phyloP scores from a whole-genome alignment of 2,797 vertebrate genomes.

The Forpus xanthops region DNA sequence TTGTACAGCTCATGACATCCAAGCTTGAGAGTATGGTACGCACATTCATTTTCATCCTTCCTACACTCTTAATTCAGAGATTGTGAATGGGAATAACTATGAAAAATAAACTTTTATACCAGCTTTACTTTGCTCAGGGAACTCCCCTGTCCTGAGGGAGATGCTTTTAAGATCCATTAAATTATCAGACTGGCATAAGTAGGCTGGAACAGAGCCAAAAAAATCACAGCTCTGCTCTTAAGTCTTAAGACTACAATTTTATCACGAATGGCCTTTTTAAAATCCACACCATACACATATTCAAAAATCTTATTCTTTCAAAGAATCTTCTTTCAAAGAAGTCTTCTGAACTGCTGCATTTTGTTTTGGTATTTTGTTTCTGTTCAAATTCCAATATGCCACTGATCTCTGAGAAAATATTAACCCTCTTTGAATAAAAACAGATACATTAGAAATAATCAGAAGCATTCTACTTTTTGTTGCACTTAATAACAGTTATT shows the following conservation, averaged over 20 bases:
- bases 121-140: background rate
- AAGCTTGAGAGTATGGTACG: background rate
- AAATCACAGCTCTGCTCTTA: background rate
- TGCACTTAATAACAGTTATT: background rate
- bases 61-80: background rate
- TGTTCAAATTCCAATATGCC: background rate
- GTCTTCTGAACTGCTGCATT: background rate
- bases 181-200: background rate
- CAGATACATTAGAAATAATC: background rate
- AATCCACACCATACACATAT: background rate
- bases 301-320: background rate
- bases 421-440: background rate
- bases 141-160: background rate
- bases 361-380: background rate
- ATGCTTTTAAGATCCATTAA: background rate
- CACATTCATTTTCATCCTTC: background rate
- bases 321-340: too few relatives aligned
- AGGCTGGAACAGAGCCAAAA: background rate
- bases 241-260: background rate
- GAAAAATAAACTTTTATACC: background rate
- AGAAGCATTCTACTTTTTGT: background rate
- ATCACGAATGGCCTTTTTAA: background rate
- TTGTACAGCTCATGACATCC: background rate
- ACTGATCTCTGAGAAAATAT: background rate
- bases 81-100: background rate